phyloP scores from a whole-genome alignment of 2,797 vertebrate species.

The Hypotaenidia okinawae region DNA sequence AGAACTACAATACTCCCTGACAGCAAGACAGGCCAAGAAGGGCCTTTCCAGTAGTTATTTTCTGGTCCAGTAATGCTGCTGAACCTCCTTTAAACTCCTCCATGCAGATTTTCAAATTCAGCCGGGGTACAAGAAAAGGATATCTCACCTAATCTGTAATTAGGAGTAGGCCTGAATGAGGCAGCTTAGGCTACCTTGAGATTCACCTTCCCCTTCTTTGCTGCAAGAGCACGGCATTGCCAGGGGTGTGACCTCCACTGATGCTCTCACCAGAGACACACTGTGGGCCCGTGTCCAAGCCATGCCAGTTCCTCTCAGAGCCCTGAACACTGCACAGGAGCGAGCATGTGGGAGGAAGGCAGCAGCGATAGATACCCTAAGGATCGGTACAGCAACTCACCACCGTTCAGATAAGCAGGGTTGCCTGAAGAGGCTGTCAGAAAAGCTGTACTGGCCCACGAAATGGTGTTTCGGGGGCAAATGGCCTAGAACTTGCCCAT shows the following conservation, averaged over 20 bases:
- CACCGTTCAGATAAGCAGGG: background rate
- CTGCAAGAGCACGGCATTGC: fast-evolving
- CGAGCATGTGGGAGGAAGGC: background rate
- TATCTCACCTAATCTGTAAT: background rate
- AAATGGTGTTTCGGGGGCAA: background rate
- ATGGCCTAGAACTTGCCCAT: background rate
- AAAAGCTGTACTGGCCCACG: background rate
- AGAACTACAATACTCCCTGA: background rate
- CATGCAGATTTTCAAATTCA: slow-evolving; percentile 20
- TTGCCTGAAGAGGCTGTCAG: slow-evolving; percentile 12
- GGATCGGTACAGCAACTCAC: background rate
- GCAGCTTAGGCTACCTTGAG: background rate
- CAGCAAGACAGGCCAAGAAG: background rate
- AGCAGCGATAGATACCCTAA: background rate
- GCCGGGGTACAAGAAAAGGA: background rate
- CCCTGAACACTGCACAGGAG: background rate
- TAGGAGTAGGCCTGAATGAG: background rate
- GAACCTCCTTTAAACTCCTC: background rate
- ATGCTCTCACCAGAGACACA: background rate
- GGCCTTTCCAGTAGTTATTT: background rate
- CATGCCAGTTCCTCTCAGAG: fast-evolving
- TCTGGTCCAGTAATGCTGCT: background rate
- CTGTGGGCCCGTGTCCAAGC: fast-evolving
- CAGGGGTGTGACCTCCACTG: fast-evolving
- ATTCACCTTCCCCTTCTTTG: background rate